Conservation (phyloP, 2,888 invertebrate genomes). For the Muschampia plurimacula region DNA sequence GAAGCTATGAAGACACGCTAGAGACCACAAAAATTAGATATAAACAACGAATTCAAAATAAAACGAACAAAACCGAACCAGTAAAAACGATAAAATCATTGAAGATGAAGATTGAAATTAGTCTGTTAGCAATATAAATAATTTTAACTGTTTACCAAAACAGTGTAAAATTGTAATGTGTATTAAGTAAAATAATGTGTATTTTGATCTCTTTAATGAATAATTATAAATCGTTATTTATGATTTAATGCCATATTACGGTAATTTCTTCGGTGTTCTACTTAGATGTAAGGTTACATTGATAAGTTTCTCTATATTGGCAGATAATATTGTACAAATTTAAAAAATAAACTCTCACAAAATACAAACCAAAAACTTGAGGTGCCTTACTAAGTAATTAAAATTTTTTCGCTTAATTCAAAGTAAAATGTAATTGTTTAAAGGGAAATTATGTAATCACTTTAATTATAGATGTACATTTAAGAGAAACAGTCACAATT, state of each 20-base stretch:
- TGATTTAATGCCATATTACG: conserved; percentile 84
- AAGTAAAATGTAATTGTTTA: conserved; percentile 31
- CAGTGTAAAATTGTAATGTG: conserved; percentile 35
- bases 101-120: conserved; percentile 29
- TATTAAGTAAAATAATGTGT: conserved; percentile 50
- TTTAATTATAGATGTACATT: conserved; percentile 42
- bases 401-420: conserved; percentile 39
- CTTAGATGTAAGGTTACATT: conserved; percentile 48
- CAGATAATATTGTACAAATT: conserved; percentile 32
- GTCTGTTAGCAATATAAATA: conserved; percentile 36
- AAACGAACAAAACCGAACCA: conserved; percentile 30
- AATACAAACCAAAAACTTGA: conserved; percentile 72
- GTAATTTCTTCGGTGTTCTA: conserved; percentile 69
- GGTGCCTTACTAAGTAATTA: conserved; percentile 72
- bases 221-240: conserved; percentile 78
- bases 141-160: conserved; percentile 35
- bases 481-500: conserved; percentile 72
- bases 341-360: conserved; percentile 46
- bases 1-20: conserved; percentile 50
- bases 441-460: conserved; percentile 33
- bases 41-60: conserved; percentile 41
- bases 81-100: conserved; percentile 33
- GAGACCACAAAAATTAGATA: conserved; percentile 53
- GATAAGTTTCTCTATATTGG: conserved; percentile 41
- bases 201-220: conserved; percentile 81